These are phyloP conservation scores for Agonum fuliginosum DNA, from an alignment of 2,888 invertebrate species.

Conservation along the genomic window DNA sequence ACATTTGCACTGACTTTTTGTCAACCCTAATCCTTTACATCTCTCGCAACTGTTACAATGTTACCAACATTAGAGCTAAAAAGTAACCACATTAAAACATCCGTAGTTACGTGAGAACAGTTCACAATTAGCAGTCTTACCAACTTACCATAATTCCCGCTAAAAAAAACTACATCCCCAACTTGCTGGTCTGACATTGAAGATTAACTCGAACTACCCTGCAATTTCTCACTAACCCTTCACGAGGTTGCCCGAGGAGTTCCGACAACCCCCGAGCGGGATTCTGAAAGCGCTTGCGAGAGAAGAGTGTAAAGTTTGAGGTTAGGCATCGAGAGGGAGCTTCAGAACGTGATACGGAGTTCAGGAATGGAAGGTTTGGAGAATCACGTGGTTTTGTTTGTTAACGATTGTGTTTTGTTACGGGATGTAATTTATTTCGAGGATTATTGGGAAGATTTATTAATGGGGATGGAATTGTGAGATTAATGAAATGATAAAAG, in stretches of 20 bases:
- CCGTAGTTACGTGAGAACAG: neutral
- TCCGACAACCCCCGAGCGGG: neutral
- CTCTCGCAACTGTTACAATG: no score
- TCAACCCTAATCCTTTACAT: no score
- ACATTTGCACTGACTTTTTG: no score
- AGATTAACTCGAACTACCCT: slow-evolving; percentile 36
- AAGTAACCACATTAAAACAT: neutral
- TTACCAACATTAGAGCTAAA: no score
- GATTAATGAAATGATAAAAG: no score
- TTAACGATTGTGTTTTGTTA: slow-evolving; percentile 31
- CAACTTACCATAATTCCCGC: neutral
- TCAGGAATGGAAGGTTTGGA: slow-evolving; percentile 8
- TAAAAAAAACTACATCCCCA: neutral
- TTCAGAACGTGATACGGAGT: neutral
- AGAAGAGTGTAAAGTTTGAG: neutral
- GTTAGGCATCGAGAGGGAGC: neutral
- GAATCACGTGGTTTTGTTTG: slow-evolving; percentile 29
- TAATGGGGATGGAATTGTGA: neutral
- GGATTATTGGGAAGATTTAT: slow-evolving; percentile 28
- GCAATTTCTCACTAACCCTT: slow-evolving; percentile 43
- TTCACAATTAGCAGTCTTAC: no score
- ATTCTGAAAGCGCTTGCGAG: neutral
- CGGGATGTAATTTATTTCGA: slow-evolving; percentile 17
- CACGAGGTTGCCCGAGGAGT: neutral
- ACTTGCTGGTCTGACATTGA: neutral